Evolutionary conservation across 1,140 invertebrate species (phyloP), one percentile per base, ranked within the genome.

Genomic region (Aphaenogaster ashmeadi): DNA sequence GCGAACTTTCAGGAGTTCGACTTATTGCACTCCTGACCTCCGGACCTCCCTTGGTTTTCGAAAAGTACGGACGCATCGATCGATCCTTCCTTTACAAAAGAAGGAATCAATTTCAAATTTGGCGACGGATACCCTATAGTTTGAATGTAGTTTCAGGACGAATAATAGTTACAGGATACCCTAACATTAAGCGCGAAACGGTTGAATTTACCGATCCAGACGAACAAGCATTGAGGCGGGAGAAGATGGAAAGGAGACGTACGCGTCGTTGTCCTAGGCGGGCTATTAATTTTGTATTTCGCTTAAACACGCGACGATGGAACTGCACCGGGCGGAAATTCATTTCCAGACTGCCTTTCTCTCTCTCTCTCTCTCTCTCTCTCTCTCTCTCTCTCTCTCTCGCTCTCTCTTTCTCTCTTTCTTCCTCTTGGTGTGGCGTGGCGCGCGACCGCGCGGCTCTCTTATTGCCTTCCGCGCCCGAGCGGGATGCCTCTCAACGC

Each of bases 281-380:
- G 54, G 89, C 90, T 90, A 91, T 91, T 91, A 91, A 91, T 91
- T 91, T 91, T 90, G 89, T 90, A 91, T 91, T 91, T 91, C 87
- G 81, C 77, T 91, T 91, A 90, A 91, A 91, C 87, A 87, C 81
- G 87, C 77, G 89, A 87, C 90, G 89, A 91, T 88, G 80, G 86
- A 71, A 90, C 64, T 90, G 89, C 87, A 90, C 54, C 89, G 67
- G 77, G 86, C 89, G 90, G 83, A 91, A 91, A 91, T 91, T 91
- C 89, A 91, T 91, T 91, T 91, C 77, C 89, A 91, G 52, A 52
- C 38, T 83, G 54, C 52, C 13, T 62, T 5, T 72, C 80, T 47
- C 52, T 47, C 21, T 72, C 21, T 58, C 36, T 56, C 50, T 58
- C 62, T 27, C 54, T 44, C 72, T 13, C 52, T 18, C 7, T 27